Base-by-base conservation (phyloP, 1,140 invertebrate genomes). In the Leptinotarsa undecemlineata region DNA sequence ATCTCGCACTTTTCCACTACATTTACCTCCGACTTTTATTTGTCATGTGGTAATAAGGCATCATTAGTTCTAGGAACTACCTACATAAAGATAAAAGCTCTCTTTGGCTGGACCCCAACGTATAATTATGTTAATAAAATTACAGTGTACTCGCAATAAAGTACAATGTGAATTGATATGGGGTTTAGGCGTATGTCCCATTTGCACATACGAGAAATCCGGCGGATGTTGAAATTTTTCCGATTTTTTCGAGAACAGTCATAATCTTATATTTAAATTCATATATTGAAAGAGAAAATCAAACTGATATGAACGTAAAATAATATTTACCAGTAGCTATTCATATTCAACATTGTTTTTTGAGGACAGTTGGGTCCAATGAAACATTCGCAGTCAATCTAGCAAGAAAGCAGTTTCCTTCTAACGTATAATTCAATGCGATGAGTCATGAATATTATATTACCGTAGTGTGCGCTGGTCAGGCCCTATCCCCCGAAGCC, bases 111-210 rank as follows among this genome's bases (percentile, higher is more conserved):
- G 68, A 17, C 68, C n/a, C n/a, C 33, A 42, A 47, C 68, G 48
- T 69, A 69, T 69, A 69, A 69, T 69, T 69, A 69, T 69, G 68
- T 48, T 48, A 69, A 69, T 69, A 48, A 69, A 69, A 69, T 69
- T 69, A 69, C 68, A 69, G 48, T 69, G 68, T 21, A 51, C 68
- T n/a, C 33, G 42, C 17, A 48, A 69, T 69, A 69, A 69, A 69
- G 15, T 21, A 69, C 68, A 69, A 69, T 69, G 42, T 57, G 19
- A 69, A 69, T 69, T 69, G 48, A 69, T 48, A 69, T 69, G n/a
- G 13, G 48, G n/a, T 20, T 69, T 48, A 48, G 68, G 68, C 48
- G 68, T 69, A 69, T 69, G 68, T 51, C 48, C 48, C 20, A 48
- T 69, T 69, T 21, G 68, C 21, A 61, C 20, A 33, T 64, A 64